Conservation (phyloP, 2,888 invertebrate species). For the Adelphocoris suturalis region DNA sequence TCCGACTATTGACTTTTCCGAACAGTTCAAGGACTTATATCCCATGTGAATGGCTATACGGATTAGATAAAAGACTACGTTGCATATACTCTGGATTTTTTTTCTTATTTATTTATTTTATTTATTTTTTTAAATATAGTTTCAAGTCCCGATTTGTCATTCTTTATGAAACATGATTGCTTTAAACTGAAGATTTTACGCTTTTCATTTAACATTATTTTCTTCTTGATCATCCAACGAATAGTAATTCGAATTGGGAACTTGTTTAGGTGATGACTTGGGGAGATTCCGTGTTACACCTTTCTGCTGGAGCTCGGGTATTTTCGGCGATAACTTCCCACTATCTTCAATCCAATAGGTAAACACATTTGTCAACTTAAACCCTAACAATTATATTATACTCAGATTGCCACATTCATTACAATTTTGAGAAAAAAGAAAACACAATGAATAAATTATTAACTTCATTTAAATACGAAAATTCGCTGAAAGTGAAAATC, state of each 20-base stretch:
- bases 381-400: conserved; percentile 70
- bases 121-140: neutral
- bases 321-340: conserved; percentile 70
- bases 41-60: no score
- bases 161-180: conserved; percentile 9
- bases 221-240: conserved; percentile 42
- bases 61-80: neutral
- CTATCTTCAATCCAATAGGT: conserved; percentile 70
- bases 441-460: conserved; percentile 46
- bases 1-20: no score
- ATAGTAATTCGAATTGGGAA: conserved; percentile 68
- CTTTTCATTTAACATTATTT: conserved; percentile 37
- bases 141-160: conserved; percentile 7
- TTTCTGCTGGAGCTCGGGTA: conserved; percentile 70
- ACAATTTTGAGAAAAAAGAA: conserved; percentile 44
- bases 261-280: conserved; percentile 70
- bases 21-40: no score
- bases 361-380: conserved; percentile 70
- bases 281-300: conserved; percentile 70
- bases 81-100: neutral
- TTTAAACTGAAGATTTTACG: neutral
- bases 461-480: neutral
- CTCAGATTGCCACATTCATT: conserved; percentile 63
- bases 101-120: no score
- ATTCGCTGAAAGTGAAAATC: neutral